Evolutionary conservation across 2,888 invertebrate species (phyloP).

Genomic region (Epinotia brunnichana): DNA sequence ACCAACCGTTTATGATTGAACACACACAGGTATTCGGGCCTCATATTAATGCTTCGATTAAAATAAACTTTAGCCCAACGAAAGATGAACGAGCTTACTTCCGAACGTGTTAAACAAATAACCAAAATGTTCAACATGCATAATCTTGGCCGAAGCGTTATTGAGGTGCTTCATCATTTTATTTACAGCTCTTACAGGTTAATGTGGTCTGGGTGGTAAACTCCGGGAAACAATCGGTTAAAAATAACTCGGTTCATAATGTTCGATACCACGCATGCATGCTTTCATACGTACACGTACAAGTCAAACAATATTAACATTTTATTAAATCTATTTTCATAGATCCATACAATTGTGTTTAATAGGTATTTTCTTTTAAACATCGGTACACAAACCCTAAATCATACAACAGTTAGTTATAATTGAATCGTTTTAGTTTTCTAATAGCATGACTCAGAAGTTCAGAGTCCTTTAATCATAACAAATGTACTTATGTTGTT

Average conservation of each 20-base stretch:
- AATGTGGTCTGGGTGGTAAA: slow-evolving; percentile 71
- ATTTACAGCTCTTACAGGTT: slow-evolving; percentile 77
- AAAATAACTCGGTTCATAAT: slow-evolving; percentile 70
- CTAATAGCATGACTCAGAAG: slow-evolving; percentile 33
- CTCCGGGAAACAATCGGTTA: slow-evolving; percentile 72
- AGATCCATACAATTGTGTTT: background rate
- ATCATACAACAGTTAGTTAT: background rate
- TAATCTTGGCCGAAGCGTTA: slow-evolving; percentile 67
- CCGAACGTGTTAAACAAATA: slow-evolving; percentile 75
- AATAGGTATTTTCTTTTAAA: background rate
- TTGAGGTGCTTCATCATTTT: slow-evolving; percentile 80
- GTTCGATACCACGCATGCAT: slow-evolving; percentile 46
- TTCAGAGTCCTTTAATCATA: slow-evolving; percentile 43
- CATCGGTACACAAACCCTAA: background rate
- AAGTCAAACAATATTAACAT: slow-evolving; percentile 22
- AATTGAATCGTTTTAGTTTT: slow-evolving; percentile 16
- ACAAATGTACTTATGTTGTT: slow-evolving; percentile 31
- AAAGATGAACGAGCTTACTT: slow-evolving; percentile 72
- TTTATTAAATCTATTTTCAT: background rate
- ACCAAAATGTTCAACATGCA: slow-evolving; percentile 74
- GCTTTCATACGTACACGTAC: slow-evolving; percentile 16
- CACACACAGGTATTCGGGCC: slow-evolving; percentile 76
- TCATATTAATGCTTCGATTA: slow-evolving; percentile 77
- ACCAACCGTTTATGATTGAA: slow-evolving; percentile 79
- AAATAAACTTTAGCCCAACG: slow-evolving; percentile 73